phyloP scores from a whole-genome alignment of 1,140 invertebrate species.

The Zelostemma sp. region DNA sequence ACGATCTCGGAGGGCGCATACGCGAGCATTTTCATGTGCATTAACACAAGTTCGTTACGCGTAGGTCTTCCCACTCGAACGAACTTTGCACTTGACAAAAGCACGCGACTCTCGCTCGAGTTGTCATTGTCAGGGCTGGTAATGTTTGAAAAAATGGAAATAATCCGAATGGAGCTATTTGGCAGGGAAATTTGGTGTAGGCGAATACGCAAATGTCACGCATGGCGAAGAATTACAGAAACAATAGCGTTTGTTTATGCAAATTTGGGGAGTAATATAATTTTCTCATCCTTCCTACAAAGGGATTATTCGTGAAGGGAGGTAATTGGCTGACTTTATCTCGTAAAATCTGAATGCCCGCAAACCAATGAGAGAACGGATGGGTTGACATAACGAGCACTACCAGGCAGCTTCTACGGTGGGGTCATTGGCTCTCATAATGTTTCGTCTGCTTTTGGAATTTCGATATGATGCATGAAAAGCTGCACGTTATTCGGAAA shows the following conservation, averaged over 20 bases:
- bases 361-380: constrained; percentile 49
- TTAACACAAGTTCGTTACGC: constrained; percentile 50
- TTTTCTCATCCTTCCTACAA: constrained; percentile 43
- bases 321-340: constrained; percentile 51
- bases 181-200: too few species aligned
- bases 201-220: too few species aligned
- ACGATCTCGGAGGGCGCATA: constrained; percentile 32
- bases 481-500: constrained; percentile 7
- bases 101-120: constrained; percentile 35
- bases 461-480: constrained; percentile 43
- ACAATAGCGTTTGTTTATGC: constrained; percentile 42
- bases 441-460: constrained; percentile 41
- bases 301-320: constrained; percentile 44
- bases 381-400: constrained; percentile 47
- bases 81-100: constrained; percentile 43
- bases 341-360: constrained; percentile 50
- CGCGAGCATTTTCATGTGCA: constrained; percentile 45
- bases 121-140: constrained; percentile 38
- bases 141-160: constrained; percentile 7
- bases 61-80: constrained; percentile 45
- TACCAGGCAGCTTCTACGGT: constrained; percentile 30
- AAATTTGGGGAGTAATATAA: constrained; percentile 44
- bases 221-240: constrained; percentile 20
- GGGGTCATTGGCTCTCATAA: constrained; percentile 47
- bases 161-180: too few species aligned